Percentiles rank a stretch among this genome's conserved stretches.
These are phyloP conservation scores for Mormyrus iriodes DNA, from an alignment of 2,113 vertebrate species.

Conservation along the genomic window DNA sequence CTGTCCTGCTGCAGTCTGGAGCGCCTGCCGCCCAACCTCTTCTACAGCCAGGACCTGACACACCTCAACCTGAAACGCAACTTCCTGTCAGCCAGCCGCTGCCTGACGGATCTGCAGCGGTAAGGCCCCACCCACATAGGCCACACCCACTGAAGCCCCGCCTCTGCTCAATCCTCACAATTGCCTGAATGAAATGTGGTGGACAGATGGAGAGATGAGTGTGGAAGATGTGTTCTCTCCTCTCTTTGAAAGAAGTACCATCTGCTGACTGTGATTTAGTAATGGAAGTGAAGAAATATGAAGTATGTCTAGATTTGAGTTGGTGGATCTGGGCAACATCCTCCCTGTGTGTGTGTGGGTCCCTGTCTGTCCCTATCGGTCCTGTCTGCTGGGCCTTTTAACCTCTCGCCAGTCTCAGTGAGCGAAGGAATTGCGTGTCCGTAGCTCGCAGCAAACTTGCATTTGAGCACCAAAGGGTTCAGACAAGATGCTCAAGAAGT, in stretches of 20 bases:
- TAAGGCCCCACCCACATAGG: constrained; percentile 37
- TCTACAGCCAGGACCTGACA: constrained; percentile 97
- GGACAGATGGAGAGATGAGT: background rate
- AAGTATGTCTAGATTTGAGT: constrained; percentile 16
- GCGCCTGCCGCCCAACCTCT: constrained; percentile 86
- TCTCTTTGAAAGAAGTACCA: background rate
- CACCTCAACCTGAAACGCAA: constrained; percentile 98
- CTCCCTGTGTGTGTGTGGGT: background rate
- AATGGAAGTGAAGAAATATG: constrained; percentile 16
- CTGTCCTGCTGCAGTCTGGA: constrained; percentile 95
- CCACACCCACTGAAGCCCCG: background rate
- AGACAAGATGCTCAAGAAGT: background rate
- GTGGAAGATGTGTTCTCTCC: background rate
- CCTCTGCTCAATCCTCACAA: background rate
- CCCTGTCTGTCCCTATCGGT: constrained; percentile 2
- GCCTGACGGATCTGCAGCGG: constrained; percentile 84
- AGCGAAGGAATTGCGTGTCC: background rate
- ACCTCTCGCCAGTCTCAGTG: background rate
- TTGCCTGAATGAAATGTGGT: background rate
- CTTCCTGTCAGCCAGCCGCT: constrained; percentile 74
- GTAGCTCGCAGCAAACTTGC: background rate
- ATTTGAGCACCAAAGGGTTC: background rate
- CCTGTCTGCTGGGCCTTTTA: background rate
- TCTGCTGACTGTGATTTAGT: constrained; percentile 15
- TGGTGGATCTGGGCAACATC: background rate